Base-by-base conservation (phyloP, 1,140 invertebrate genomes). In the Sinella curviseta region DNA sequence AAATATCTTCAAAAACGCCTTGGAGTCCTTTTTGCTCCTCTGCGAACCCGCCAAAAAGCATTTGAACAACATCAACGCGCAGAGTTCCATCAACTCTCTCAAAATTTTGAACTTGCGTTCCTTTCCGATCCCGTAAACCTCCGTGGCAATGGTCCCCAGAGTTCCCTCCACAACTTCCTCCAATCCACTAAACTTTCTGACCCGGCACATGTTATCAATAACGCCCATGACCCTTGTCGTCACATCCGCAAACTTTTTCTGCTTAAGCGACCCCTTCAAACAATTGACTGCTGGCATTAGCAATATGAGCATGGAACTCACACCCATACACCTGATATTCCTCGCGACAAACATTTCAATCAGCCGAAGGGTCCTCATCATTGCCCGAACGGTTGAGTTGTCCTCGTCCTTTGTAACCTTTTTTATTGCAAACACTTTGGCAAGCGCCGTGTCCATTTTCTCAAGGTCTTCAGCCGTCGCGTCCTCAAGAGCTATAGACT, bases 391-490 rank as follows among this genome's bases (percentile, higher is more conserved):
- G 86, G 84, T 89, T 89, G 35, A 87, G 89, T 14, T 87, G 86
- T 82, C 89, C 89, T 4, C 86, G 85, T 80, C 89, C 90, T 79
- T 91, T 88, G 39, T 54, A 20, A 39, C 28, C 80, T 89, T 90
- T 77, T 91, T 89, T 76, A 91, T 88, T 84, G 89, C 91, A 84
- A 94, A 94, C 0, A 92, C 92, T 57, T 90, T 89, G 0, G 91
- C 91, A 31, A 94, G 85, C 0, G 91, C 91, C 82, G 90, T 87
- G 84, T 94, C 90, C 1, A 94, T 86, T 80, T 90, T 90, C 81
- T 91, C 90, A 3, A 93, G 93, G 85, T 94, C 92, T 81, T 90
- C 91, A 83, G 94, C 93, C 78, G 89, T 89, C 57, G 95, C 91
- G 81, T 93, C 89, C 84, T 94, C 93, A 24, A 93, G 89, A 82